Conservation (phyloP, 2,113 vertebrate genomes). For the Aepyceros melampus region DNA sequence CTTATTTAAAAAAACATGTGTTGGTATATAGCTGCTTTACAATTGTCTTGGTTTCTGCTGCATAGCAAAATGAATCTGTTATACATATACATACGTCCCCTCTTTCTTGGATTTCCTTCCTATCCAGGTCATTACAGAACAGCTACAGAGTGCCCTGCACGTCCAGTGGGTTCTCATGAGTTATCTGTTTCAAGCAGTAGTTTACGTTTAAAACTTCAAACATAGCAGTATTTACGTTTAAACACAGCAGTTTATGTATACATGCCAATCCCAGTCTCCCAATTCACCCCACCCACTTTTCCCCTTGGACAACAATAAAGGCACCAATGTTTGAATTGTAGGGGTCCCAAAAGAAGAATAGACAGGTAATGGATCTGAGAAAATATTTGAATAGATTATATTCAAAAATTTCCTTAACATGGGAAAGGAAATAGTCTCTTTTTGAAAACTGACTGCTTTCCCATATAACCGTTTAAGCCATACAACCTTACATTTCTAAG, state of each 20-base stretch:
- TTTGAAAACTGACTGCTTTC: background rate
- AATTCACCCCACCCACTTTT: background rate
- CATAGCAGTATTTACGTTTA: background rate
- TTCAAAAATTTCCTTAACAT: background rate
- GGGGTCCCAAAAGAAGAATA: background rate
- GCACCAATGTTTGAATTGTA: background rate
- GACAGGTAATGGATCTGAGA: background rate
- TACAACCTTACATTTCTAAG: background rate
- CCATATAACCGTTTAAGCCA: background rate
- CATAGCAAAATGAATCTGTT: accelerated
- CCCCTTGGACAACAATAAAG: background rate
- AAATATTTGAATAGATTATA: background rate
- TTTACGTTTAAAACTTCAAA: background rate
- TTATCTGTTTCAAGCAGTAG: background rate
- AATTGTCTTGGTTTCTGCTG: background rate
- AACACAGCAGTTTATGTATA: too few species aligned
- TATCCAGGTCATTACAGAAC: background rate
- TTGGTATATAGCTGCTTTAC: background rate
- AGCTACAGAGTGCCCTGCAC: background rate
- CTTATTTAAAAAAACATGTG: background rate
- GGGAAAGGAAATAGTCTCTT: background rate
- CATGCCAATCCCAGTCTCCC: background rate
- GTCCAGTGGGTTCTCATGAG: accelerated
- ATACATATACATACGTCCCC: accelerated
- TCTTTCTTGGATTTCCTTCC: background rate